Evolutionary conservation across 2,113 vertebrate genomes (phyloP), one percentile per base, ranked within the genome.

Genomic region (Eulemur rufifrons): DNA sequence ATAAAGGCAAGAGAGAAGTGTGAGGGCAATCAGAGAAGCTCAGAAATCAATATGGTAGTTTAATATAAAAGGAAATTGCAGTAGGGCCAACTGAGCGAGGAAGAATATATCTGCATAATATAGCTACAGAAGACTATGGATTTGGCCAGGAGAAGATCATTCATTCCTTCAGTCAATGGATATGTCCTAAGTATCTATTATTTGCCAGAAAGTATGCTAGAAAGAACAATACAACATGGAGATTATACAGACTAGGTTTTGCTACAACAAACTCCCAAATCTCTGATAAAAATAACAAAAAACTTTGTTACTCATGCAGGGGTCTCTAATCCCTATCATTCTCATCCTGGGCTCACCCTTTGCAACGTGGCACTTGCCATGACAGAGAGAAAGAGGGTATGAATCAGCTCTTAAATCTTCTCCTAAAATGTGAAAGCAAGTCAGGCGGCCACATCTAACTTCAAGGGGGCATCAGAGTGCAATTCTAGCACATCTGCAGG

Each of bases 401-500:
- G 2, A 25, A 0, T 13, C 21, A 5, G 17, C 21, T 10, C 3
- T 63, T 0, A 56, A 68, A 71, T 47, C 74, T 59, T 34, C 61
- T 73, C 4, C 29, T 4, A 50, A 32, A 66, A 12, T 0, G 0
- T 21, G 32, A 50, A 10, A 6, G 7, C 68, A 21, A 56, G 37
- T 11, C 9, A 2, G 10, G 42, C 1, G 54, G n/a, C 29, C 45
- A 3, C 6, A 6, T 11, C 9, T 21, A 1, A 27, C 39, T 14
- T 66, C 18, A 5, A 37, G 64, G 45, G 73, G 45, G 2, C 20
- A 5, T 20, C 3, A 0, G 76, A 34, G 8, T 4, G 3, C n/a
- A 14, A 7, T 8, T 15, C 52, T 8, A 37, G 73, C 37, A 0
- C 0, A 0, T 4, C 37, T 9, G 14, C 37, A 10, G 78, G 68